A percentile compares a stretch with the other conserved stretches of the same genome.
Conservation (phyloP, 2,113 vertebrate genomes). For the Heterochromis multidens region DNA sequence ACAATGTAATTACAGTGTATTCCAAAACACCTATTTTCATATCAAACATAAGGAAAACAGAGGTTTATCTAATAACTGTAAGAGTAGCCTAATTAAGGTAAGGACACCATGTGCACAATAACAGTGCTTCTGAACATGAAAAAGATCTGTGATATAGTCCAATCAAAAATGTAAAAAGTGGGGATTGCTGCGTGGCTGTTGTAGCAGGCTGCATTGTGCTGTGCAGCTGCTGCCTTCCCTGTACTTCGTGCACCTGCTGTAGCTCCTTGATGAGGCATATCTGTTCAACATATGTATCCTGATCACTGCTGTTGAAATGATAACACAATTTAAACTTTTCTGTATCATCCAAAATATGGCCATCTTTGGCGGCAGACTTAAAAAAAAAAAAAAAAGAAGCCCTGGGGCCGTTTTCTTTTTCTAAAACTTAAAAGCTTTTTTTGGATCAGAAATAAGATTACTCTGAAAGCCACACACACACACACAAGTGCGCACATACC, state of each 20-base stretch:
- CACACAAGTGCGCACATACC: slow-evolving; percentile 6
- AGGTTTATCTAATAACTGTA: background rate
- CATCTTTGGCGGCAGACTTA: background rate
- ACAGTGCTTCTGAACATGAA: background rate
- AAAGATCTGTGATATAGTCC: background rate
- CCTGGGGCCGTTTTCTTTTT: background rate
- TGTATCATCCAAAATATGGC: background rate
- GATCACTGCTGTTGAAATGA: background rate
- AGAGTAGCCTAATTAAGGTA: background rate
- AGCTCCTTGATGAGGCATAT: background rate
- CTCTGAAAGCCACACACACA: background rate
- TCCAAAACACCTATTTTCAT: background rate
- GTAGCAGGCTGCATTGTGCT: background rate
- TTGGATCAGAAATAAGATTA: background rate
- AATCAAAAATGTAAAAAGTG: no score
- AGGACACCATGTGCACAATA: no score
- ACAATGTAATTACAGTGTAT: background rate
- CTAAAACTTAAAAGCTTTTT: background rate
- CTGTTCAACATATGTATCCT: no score
- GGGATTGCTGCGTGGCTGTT: background rate
- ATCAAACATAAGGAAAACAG: background rate
- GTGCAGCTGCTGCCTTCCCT: background rate
- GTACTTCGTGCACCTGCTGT: background rate
- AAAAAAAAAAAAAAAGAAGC: no score
- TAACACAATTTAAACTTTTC: background rate